These are phyloP conservation scores for Anastrepha ludens DNA, from an alignment of 1,140 invertebrate species.

Conservation along the genomic window DNA sequence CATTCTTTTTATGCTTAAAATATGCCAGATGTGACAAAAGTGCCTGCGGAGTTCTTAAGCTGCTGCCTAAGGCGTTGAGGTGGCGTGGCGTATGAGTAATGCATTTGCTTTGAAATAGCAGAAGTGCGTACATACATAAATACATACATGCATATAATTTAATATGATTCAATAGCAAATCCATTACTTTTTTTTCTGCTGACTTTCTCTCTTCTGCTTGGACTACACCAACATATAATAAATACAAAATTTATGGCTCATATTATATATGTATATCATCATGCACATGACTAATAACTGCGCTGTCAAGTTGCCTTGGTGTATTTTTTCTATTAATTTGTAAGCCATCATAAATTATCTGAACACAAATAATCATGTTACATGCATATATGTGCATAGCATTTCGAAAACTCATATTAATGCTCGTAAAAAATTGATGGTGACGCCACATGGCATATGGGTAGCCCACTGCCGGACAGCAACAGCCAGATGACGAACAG, in stretches of 20 bases:
- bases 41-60: no score
- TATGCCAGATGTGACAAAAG: no score
- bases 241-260: background rate
- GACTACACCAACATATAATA: background rate
- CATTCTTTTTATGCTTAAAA: no score
- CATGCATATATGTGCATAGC: background rate
- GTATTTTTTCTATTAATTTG: conserved; percentile 42
- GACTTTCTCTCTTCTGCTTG: no score
- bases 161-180: no score
- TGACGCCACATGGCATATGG: background rate
- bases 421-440: background rate
- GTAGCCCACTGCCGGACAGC: background rate
- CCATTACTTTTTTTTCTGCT: no score
- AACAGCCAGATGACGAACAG: background rate
- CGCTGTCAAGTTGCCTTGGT: conserved; percentile 10
- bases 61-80: no score
- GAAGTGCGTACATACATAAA: no score
- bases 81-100: no score
- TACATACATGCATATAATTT: no score
- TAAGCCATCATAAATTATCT: conserved; percentile 21
- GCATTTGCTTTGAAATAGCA: no score
- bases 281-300: conserved; percentile 36
- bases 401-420: no score
- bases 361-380: background rate
- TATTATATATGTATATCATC: background rate